Conservation (phyloP, 1,140 invertebrate genomes). For the Ips typographus region DNA sequence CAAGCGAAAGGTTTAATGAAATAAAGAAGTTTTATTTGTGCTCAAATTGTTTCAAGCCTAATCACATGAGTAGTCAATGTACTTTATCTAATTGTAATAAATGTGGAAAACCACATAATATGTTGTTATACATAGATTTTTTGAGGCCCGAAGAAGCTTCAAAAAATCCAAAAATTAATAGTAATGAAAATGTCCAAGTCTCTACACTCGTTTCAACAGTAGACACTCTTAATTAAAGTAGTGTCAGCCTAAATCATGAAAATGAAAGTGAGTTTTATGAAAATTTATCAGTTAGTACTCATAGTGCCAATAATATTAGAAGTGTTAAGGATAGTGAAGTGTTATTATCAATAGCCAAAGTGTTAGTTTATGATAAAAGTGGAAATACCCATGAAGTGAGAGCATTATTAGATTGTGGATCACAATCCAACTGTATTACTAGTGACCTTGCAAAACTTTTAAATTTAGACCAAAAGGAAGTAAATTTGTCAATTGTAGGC, state of each 20-base stretch:
- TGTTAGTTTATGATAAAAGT: neutral
- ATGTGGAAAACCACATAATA: no score
- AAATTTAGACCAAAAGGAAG: neutral
- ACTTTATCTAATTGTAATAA: no score
- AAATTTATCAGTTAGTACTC: neutral
- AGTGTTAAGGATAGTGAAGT: neutral
- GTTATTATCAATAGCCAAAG: conserved; percentile 1
- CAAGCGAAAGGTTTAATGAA: no score
- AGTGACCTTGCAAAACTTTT: neutral
- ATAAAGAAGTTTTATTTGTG: no score
- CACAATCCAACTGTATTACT: neutral
- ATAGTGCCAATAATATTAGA: neutral
- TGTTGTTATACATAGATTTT: neutral
- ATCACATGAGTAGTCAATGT: no score
- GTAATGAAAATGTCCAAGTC: neutral
- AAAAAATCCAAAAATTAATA: neutral
- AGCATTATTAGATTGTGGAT: neutral
- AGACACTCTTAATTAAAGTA: neutral
- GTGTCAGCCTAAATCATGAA: neutral
- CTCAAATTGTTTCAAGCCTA: no score
- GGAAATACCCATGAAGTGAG: neutral
- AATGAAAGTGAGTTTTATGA: neutral
- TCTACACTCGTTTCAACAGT: neutral
- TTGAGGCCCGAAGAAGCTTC: neutral
- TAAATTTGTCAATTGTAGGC: neutral